Evolutionary conservation across 2,888 invertebrate genomes (phyloP), one percentile per base, ranked within the genome.

Genomic region (Acanthoscelides obtectus): DNA sequence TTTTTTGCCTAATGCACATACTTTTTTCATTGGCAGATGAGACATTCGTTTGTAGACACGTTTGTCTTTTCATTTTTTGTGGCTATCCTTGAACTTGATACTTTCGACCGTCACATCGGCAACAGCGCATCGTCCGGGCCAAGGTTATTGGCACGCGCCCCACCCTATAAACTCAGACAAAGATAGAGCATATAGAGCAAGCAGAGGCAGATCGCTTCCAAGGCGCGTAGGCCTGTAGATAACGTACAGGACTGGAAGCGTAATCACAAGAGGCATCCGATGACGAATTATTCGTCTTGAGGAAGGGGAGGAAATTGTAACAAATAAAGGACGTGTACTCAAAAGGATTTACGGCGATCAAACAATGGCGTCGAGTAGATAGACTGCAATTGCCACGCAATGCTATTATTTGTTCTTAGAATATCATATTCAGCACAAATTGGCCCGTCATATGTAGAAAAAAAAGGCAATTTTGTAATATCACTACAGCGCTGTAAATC

Each of bases 141-240:
- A 74, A 74, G 74, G 74, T 72, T 72, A 72, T 72, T 74, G 72
- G 72, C 74, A 74, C 72, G 72, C 72, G 72, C 72, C 72, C 74
- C 72, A 72, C 74, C 74, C 67, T 69, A 70, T 72, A 72, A 72
- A 72, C 74, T 72, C 71, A 63, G 21, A 27, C 20, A 63, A 65
- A 69, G 19, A 20, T 45, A 45, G 45, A 45, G 45, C 45, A 45
- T 45, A 12, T 45, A 45, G 5, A 45, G 45, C 5, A 17, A 6
- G 25, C 25, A 5, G 25, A 25, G 25, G 25, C 25, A 5, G 25
- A 25, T 25, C 45, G 45, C 45, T 45, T 45, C 45, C 17, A 45
- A 25, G 17, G 45, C 45, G 17, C 45, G 45, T 45, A 45, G 45
- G 45, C 45, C 12, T 45, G 45, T 17, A 25, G 25, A 25, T 6